phyloP scores from a whole-genome alignment of 1,140 invertebrate species.

The Conus ventricosus region DNA sequence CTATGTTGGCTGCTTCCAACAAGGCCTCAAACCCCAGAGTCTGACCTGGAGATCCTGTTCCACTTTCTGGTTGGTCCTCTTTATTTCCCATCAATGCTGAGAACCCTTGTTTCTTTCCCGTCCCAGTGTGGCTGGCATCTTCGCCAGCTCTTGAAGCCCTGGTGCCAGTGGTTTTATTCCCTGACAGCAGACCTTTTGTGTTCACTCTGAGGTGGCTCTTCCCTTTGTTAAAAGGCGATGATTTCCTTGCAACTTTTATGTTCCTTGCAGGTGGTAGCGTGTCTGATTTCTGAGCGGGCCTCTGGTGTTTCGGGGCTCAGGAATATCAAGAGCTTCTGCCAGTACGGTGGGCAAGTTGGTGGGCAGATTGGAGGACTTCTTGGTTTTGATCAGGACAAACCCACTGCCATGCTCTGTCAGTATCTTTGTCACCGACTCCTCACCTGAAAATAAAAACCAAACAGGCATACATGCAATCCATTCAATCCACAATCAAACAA shows the following conservation, averaged over 20 bases:
- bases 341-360: not conserved
- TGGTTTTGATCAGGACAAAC: constrained; percentile 4
- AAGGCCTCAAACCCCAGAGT: not conserved
- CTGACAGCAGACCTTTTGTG: not conserved
- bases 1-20: constrained; percentile 6
- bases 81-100: not conserved
- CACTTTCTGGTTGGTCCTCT: not conserved
- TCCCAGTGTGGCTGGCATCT: not conserved
- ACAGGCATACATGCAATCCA: not conserved
- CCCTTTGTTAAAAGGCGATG: not conserved
- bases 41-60: not conserved
- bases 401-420: not conserved
- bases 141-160: not conserved
- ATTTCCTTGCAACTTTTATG: not conserved
- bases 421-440: not conserved
- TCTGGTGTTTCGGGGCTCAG: not conserved
- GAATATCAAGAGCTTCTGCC: not conserved
- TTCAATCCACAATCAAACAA: too few species aligned
- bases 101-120: not conserved
- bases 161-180: not conserved
- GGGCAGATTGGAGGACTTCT: not conserved
- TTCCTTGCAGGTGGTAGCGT: not conserved
- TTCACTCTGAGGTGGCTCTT: not conserved
- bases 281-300: not conserved
- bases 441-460: not conserved